These are phyloP conservation scores for Nasonovia ribisnigri DNA, from an alignment of 2,888 invertebrate genomes.

Conservation along the genomic window DNA sequence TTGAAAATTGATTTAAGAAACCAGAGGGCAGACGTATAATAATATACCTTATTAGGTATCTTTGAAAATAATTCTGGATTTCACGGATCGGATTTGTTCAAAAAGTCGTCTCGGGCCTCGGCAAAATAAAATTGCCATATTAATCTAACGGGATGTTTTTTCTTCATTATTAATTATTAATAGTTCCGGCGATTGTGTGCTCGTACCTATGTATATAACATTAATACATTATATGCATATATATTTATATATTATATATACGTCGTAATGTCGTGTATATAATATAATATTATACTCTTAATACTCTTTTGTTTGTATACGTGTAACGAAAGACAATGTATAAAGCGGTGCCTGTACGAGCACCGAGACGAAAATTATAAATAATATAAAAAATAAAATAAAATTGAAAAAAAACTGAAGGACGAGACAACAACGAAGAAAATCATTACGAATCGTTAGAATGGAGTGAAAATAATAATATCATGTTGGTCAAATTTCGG, in stretches of 20 bases:
- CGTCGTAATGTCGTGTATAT: background rate
- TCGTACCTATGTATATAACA: background rate
- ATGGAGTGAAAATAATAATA: background rate
- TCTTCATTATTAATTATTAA: slow-evolving; percentile 2
- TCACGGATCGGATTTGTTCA: background rate
- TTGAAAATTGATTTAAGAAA: background rate
- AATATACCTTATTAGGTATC: background rate
- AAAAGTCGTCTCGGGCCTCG: background rate
- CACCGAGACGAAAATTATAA: slow-evolving; percentile 45
- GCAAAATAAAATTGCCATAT: slow-evolving; percentile 16
- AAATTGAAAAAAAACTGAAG: slow-evolving; percentile 19
- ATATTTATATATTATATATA: background rate
- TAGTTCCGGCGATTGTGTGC: slow-evolving; percentile 58
- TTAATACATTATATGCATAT: background rate
- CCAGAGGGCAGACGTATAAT: background rate
- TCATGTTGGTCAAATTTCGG: slow-evolving; percentile 17
- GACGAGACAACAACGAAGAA: slow-evolving; percentile 3
- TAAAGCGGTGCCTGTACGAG: background rate
- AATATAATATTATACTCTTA: background rate
- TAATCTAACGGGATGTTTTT: slow-evolving; percentile 43
- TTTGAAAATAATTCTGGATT: background rate
- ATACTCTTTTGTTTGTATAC: slow-evolving; percentile 51
- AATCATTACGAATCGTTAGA: background rate
- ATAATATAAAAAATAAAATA: background rate
- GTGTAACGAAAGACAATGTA: slow-evolving; percentile 59